Base-by-base conservation (phyloP, 2,797 vertebrate species). In the Argentina silus region DNA sequence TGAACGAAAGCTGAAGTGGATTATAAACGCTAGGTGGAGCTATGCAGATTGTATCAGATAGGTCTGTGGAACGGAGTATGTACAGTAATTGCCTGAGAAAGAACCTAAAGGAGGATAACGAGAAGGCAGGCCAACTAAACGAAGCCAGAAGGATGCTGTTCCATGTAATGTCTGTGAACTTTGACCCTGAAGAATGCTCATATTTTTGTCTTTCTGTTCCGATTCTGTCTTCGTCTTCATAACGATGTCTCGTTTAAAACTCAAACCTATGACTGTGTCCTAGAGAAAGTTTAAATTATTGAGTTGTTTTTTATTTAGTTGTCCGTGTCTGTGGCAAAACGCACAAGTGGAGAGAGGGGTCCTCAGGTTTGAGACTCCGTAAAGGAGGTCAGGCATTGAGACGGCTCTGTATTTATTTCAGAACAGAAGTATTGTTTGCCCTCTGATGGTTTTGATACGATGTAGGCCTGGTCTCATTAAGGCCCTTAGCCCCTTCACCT, bases 331-430 rank as follows among this genome's bases (percentile, higher is more conserved):
- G 59, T 76, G 61, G 0, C 68, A 17, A 74, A 81, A 84, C 23
- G 71, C 82, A 88, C 81, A 88, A 73, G 73, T 61, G 72, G 62
- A 42, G 15, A 6, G 57, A 44, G 17, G 5, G 67, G 55, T 56
- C 43, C 68, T 15, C 11, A 44, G 57, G 10, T 7, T 36, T 4
- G 23, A 42, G 57, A 56, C 47, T 70, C 45, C 42, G 21, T n/a
- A 67, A 27, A 9, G 1, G 75, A 70, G 27, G 21, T 12, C 10
- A 50, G 56, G 68, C n/a, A 36, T 42, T 67, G 19, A 27, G 7
- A 2, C 71, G 44, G 59, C n/a, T 17, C 19, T 57, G n/a, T 48
- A 19, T 43, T 57, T 36, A 0, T 51, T 64, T 72, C 56, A 2
- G 59, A 3, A 71, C 47, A 17, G 14, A 44, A 19, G 63, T 7